phyloP scores from a whole-genome alignment of 2,113 vertebrate genomes.

The Megaleporinus macrocephalus region DNA sequence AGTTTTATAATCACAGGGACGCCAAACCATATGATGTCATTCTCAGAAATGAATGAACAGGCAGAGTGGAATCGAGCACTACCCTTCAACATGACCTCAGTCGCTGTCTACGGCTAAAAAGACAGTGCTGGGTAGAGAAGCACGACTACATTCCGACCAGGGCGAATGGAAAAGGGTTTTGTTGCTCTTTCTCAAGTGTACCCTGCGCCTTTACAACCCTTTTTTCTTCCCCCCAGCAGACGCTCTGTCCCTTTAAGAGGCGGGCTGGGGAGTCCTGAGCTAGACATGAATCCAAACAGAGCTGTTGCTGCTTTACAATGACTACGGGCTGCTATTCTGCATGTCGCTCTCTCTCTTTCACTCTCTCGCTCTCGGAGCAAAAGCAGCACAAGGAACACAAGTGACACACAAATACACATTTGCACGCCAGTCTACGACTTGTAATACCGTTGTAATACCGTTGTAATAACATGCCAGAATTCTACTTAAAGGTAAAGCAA shows the following conservation, averaged over 20 bases:
- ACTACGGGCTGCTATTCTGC: conserved; percentile 44
- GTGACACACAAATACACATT: neutral
- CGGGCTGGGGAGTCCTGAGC: conserved; percentile 63
- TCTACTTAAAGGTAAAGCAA: neutral
- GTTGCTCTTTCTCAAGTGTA: conserved; percentile 50
- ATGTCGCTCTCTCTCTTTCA: neutral
- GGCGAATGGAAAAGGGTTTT: neutral
- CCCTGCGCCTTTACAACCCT: conserved; percentile 56
- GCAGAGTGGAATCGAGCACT: conserved; percentile 13
- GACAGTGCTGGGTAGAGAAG: neutral
- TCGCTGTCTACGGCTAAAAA: neutral
- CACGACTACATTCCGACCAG: neutral
- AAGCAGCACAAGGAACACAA: conserved; percentile 10
- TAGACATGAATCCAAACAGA: conserved; percentile 66
- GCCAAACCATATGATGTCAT: conserved; percentile 59
- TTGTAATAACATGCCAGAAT: too few species aligned
- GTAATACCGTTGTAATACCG: too few species aligned
- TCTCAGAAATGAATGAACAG: conserved; percentile 27
- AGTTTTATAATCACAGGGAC: conserved; percentile 17
- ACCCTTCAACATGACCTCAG: conserved; percentile 2
- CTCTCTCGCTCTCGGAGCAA: neutral
- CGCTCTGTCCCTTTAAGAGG: conserved; percentile 79
- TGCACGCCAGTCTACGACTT: too few species aligned
- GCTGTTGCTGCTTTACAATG: conserved; percentile 72
- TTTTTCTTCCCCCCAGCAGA: conserved; percentile 35